These are phyloP conservation scores for Pangasius macronema DNA, from an alignment of 2,797 vertebrate genomes.

Conservation along the genomic window DNA sequence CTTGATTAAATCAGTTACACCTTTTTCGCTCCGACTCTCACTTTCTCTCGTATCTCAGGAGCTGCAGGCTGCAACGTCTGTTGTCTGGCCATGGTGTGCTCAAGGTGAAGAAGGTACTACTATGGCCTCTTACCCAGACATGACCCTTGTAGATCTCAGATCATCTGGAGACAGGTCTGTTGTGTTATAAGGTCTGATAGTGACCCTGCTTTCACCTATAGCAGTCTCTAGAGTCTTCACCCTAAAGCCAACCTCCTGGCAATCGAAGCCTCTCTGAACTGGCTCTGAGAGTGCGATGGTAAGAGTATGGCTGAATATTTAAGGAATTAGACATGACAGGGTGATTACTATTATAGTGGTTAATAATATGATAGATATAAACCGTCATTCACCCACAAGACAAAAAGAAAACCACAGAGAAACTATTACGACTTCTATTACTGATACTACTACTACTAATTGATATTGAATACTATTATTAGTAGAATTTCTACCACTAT, in stretches of 20 bases:
- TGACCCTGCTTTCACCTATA: neutral
- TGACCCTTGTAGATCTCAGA: neutral
- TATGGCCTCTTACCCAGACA: neutral
- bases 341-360: too few relatives aligned
- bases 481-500: too few relatives aligned
- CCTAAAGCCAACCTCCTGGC: neutral
- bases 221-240: neutral
- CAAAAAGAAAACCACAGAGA: too few relatives aligned
- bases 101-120: neutral
- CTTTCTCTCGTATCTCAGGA: neutral
- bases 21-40: slow-evolving; percentile 30
- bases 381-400: neutral
- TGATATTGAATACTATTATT: too few relatives aligned
- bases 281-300: neutral
- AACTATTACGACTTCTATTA: too few relatives aligned
- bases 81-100: neutral
- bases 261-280: neutral
- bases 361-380: too few relatives aligned
- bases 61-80: neutral
- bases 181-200: neutral
- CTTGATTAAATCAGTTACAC: slow-evolving; percentile 24
- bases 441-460: too few relatives aligned
- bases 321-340: neutral
- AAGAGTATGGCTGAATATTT: neutral
- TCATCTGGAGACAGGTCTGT: neutral